Evolutionary conservation across 2,888 invertebrate species (phyloP).

Genomic region (Rhamnusium bicolor): DNA sequence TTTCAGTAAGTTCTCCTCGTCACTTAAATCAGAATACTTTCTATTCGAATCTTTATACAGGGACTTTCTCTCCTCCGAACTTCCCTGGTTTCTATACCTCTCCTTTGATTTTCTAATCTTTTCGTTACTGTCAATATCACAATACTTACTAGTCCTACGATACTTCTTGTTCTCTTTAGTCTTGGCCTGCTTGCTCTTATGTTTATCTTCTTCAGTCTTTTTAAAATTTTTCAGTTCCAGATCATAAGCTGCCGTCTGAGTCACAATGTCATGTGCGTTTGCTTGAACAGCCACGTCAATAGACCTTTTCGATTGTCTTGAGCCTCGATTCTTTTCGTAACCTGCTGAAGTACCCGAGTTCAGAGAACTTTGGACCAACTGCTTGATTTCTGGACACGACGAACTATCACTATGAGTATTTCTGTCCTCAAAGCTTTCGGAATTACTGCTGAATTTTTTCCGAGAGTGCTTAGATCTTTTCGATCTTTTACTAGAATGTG

Average conservation of each 20-base stretch:
- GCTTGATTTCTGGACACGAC: constrained; percentile 71
- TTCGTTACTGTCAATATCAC: constrained; percentile 49
- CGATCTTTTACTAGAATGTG: constrained; percentile 56
- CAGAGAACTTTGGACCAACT: constrained; percentile 70
- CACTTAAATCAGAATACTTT: constrained; percentile 49
- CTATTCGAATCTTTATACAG: constrained; percentile 48
- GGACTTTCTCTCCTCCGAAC: constrained; percentile 56
- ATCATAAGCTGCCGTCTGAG: constrained; percentile 65
- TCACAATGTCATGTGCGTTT: constrained; percentile 72
- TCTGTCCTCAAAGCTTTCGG: constrained; percentile 53
- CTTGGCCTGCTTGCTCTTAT: constrained; percentile 60
- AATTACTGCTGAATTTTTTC: constrained; percentile 55
- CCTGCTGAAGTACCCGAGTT: constrained; percentile 72
- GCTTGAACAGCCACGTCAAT: constrained; percentile 76
- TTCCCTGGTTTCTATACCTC: constrained; percentile 59
- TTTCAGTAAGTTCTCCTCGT: constrained; percentile 46
- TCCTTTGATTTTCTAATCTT: constrained; percentile 58
- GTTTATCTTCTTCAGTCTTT: constrained; percentile 55
- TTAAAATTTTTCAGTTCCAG: constrained; percentile 51
- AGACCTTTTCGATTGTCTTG: constrained; percentile 70
- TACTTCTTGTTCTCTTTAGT: constrained; percentile 61
- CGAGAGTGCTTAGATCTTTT: constrained; percentile 52
- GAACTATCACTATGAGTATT: constrained; percentile 61
- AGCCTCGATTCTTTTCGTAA: constrained; percentile 67
- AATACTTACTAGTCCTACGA: constrained; percentile 48